Evolutionary conservation across 2,888 invertebrate genomes (phyloP), one percentile per base, ranked within the genome.

Genomic region (Tupiocoris notatus): DNA sequence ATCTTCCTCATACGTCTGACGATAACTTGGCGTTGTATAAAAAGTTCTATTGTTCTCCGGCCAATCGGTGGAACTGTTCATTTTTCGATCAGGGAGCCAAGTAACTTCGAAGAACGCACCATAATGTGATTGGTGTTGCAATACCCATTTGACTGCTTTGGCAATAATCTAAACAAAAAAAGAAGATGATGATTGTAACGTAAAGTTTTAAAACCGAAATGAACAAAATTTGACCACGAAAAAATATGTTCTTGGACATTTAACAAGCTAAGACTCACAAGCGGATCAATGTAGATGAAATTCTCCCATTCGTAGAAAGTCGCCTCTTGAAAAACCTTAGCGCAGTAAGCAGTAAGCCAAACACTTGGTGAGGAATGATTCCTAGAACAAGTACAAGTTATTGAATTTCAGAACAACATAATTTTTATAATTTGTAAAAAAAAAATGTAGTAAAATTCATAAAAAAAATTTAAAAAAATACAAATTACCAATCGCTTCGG

Each of bases 271-370:
- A 65, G 3, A 77, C 54, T 77, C 80, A 95, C 92, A 61, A 89
- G 87, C 0, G 95, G 93, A 84, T 97, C 96, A 80, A 98, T 95
- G 85, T 94, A 98, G 75, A 98, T 90, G 82, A 91, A 95, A 84
- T 96, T 95, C 86, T 97, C 96, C 97, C 97, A 98, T 83, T 98
- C 97, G 82, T 96, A 95, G 84, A 96, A 96, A 56, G 93, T 93
- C 0, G 96, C 96, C 82, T 95, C 94, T 83, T 95, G 92, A 83
- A 98, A 91, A 66, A 94, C 89, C 80, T 94, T 88, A 0, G 93
- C 92, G 82, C 93, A 93, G 84, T 94, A 96, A 0, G 97, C 93
- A 0, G 98, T 97, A 79, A 97, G 84, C 96, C 96, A 95, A 0
- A 95, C 94, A 54, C 94, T 94, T 0, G 94, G 90, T 0, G 89